Conservation (phyloP, 2,113 vertebrate species). For the Alectura lathami region DNA sequence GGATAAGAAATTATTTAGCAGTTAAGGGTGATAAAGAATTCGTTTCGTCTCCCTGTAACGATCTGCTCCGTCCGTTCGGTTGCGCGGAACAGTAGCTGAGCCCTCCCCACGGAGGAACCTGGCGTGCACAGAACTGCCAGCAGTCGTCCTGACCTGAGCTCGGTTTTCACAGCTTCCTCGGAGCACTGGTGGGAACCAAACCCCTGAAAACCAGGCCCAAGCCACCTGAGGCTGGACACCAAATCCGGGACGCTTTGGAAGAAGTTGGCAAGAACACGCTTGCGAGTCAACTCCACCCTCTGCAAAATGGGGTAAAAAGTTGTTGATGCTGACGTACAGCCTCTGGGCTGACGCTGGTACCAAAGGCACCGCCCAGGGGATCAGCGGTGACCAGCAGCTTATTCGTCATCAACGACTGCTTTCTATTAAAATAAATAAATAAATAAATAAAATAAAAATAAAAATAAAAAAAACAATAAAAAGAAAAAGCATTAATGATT, state of each 20-base stretch:
- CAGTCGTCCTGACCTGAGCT: fast-evolving
- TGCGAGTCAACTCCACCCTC: not conserved
- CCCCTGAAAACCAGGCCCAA: not conserved
- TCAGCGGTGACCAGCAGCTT: fast-evolving
- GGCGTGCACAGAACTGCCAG: too few relatives aligned
- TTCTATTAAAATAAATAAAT: not conserved
- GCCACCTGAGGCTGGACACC: fast-evolving
- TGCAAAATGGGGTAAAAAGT: not conserved
- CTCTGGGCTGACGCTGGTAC: not conserved
- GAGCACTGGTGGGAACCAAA: fast-evolving
- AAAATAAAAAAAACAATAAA: too few relatives aligned
- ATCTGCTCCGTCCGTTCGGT: not conserved
- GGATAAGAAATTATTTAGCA: constrained; percentile 56
- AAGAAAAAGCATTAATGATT: not conserved
- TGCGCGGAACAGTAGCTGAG: not conserved
- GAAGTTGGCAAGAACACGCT: not conserved
- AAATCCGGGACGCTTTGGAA: not conserved
- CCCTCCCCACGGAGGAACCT: not conserved
- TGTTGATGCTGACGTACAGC: fast-evolving
- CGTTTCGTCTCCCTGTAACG: constrained; percentile 1
- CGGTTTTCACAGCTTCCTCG: fast-evolving
- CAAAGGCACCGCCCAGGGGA: fast-evolving
- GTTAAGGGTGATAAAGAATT: constrained; percentile 61
- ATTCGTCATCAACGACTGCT: fast-evolving
- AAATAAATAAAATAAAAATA: too few relatives aligned